These are phyloP conservation scores for Octomys mimax DNA, from an alignment of 2,797 vertebrate genomes.

Conservation along the genomic window DNA sequence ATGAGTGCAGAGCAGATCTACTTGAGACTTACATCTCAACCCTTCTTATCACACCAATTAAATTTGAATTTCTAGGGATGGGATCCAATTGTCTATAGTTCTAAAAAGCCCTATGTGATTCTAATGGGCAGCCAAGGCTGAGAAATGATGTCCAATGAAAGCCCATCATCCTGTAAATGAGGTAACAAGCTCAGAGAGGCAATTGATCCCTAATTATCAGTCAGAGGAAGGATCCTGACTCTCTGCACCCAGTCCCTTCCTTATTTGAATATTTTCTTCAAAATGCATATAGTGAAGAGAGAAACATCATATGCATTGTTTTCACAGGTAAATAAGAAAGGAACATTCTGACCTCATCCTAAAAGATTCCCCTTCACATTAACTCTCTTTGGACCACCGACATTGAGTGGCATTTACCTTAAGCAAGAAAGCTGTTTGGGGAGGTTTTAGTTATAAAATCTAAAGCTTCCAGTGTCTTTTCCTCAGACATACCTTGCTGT, in stretches of 20 bases:
- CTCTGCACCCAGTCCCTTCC: not conserved
- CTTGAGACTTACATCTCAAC: not conserved
- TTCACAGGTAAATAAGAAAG: not conserved
- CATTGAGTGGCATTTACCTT: not conserved
- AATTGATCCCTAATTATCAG: not conserved
- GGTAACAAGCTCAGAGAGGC: not conserved
- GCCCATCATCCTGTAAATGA: not conserved
- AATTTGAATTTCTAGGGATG: not conserved
- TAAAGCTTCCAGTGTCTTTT: not conserved
- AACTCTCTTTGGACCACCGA: not conserved
- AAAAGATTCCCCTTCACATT: not conserved
- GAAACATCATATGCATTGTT: not conserved
- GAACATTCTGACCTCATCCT: not conserved
- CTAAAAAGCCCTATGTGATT: constrained; percentile 2
- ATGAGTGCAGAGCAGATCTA: not conserved
- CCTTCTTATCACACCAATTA: not conserved
- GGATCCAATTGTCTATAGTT: not conserved
- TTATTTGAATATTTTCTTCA: not conserved
- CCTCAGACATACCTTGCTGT: not conserved
- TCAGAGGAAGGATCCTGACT: not conserved
- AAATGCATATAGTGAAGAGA: not conserved
- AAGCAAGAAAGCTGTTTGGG: not conserved
- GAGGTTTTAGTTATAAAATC: not conserved
- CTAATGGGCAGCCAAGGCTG: not conserved
- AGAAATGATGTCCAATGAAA: not conserved